Conservation (phyloP, 1,140 invertebrate species). For the Leguminivora glycinivorella region DNA sequence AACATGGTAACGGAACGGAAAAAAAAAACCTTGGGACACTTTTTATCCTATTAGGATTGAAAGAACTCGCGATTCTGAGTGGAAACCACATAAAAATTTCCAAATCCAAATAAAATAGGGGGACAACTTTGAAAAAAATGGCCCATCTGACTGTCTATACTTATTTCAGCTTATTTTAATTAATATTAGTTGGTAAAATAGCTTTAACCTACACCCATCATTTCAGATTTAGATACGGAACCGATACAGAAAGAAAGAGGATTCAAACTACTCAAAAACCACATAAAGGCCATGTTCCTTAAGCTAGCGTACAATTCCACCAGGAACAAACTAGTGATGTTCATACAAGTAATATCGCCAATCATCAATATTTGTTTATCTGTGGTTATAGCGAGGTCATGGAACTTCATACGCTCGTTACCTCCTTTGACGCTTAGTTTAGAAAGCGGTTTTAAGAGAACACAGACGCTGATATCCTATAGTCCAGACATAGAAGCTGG, state of each 20-base stretch:
- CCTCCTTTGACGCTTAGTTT: constrained; percentile 70
- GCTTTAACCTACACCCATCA: neutral
- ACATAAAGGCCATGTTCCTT: constrained; percentile 82
- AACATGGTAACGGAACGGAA: no score
- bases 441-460: constrained; percentile 58
- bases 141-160: no score
- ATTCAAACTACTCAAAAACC: constrained; percentile 74
- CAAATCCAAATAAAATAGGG: no score
- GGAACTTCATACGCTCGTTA: constrained; percentile 69
- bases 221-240: constrained; percentile 53
- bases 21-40: no score
- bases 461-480: constrained; percentile 60
- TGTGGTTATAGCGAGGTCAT: constrained; percentile 76
- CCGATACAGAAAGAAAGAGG: constrained; percentile 70
- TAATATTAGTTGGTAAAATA: no score
- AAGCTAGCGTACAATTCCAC: constrained; percentile 81
- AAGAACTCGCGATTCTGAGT: no score
- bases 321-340: constrained; percentile 78
- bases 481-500: constrained; percentile 43
- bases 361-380: constrained; percentile 81
- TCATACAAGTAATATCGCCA: constrained; percentile 81
- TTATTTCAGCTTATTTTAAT: no score
- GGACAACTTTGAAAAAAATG: no score
- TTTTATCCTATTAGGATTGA: no score
- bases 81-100: no score